A percentile compares a stretch with the other conserved stretches of the same genome.
Evolutionary conservation across 2,113 vertebrate species (phyloP).

Genomic region (Oncorhynchus tshawytscha): DNA sequence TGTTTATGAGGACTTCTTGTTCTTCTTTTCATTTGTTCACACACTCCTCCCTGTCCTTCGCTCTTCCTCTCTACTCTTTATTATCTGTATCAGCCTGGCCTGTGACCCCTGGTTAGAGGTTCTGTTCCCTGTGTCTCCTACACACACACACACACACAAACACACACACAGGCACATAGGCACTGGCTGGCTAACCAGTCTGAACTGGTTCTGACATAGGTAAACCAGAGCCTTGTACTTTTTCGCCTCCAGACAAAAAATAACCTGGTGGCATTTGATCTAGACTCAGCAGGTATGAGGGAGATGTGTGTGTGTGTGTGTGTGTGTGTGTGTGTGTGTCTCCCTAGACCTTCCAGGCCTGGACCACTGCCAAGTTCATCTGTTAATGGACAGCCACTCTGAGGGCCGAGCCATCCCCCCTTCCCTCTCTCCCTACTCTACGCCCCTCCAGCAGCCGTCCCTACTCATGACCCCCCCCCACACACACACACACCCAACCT

Average conservation of each 20-base stretch:
- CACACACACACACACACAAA: constrained; percentile 45
- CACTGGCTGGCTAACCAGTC: constrained; percentile 79
- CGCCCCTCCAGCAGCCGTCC: constrained; percentile 53
- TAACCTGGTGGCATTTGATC: constrained; percentile 81
- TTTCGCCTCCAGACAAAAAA: constrained; percentile 81
- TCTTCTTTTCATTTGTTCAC: constrained; percentile 45
- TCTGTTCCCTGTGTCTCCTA: constrained; percentile 69
- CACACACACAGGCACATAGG: background rate
- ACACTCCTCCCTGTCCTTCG: constrained; percentile 54
- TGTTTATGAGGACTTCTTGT: constrained; percentile 46
- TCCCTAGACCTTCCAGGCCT: constrained; percentile 89
- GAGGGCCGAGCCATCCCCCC: constrained; percentile 61
- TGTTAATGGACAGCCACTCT: constrained; percentile 93
- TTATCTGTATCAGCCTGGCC: constrained; percentile 60
- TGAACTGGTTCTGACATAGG: constrained; percentile 84
- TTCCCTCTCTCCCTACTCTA: constrained; percentile 31
- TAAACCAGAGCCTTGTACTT: constrained; percentile 76
- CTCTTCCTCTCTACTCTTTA: constrained; percentile 1
- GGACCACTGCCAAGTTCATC: constrained; percentile 97
- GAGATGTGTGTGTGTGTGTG: constrained; percentile 50
- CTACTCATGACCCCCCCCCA: constrained; percentile 61
- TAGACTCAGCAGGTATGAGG: constrained; percentile 78
- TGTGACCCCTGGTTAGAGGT: constrained; percentile 79
- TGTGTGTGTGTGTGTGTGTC: constrained; percentile 69
- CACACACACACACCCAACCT: constrained; percentile 59